Conservation (phyloP, 2,888 invertebrate genomes). For the Seladonia tumulorum region DNA sequence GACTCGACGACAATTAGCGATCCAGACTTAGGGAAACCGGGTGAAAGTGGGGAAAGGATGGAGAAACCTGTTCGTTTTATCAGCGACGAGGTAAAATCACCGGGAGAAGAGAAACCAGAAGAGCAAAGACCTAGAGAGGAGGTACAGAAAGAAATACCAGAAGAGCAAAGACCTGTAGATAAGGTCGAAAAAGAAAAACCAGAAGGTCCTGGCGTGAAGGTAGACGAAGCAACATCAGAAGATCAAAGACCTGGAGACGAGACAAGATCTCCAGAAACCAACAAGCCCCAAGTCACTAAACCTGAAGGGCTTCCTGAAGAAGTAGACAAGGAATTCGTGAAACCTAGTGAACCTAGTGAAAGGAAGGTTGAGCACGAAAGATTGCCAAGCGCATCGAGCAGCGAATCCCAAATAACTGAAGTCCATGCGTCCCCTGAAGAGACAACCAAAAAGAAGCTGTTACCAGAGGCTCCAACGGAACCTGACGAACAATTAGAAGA, state of each 20-base stretch:
- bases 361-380: conserved; percentile 4
- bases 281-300: background rate
- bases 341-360: background rate
- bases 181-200: no score
- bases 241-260: background rate
- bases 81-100: background rate
- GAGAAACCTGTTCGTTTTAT: background rate
- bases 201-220: background rate
- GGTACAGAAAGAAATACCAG: no score
- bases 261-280: background rate
- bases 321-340: conserved; percentile 7
- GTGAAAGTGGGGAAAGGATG: background rate
- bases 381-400: conserved; percentile 3
- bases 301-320: background rate
- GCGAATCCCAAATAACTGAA: conserved; percentile 20
- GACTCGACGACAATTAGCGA: background rate
- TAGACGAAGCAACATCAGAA: background rate
- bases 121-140: no score
- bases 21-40: background rate
- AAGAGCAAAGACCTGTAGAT: no score
- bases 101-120: background rate
- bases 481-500: background rate
- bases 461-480: conserved; percentile 9
- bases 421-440: background rate
- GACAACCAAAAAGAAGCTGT: conserved; percentile 27